Conservation (phyloP, 2,113 vertebrate genomes). For the Dasyurus viverrinus region DNA sequence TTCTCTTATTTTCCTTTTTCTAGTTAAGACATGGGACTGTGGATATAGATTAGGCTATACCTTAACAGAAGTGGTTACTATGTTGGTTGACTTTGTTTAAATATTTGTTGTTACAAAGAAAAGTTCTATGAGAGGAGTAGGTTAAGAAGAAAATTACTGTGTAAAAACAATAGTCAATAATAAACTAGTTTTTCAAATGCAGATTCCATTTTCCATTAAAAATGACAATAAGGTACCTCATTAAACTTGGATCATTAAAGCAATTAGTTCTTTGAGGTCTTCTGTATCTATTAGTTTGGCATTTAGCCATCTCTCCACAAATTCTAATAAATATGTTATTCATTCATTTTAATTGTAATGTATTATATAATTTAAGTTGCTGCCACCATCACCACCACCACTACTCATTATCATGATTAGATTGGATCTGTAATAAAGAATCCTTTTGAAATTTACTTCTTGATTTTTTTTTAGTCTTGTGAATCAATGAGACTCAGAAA, state of each 20-base stretch:
- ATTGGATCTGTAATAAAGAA: not conserved
- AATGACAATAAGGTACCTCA: not conserved
- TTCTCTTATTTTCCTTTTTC: not conserved
- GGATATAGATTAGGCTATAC: not conserved
- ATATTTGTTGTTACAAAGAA: not conserved
- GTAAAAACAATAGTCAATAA: not conserved
- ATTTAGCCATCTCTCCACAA: not conserved
- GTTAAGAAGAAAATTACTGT: not conserved
- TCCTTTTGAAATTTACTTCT: not conserved
- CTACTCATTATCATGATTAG: not conserved
- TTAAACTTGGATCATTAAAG: not conserved
- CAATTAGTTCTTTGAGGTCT: not conserved
- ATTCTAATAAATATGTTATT: not conserved
- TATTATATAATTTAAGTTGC: not conserved
- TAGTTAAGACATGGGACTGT: not conserved
- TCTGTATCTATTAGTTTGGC: not conserved
- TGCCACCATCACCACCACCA: not conserved
- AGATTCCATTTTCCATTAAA: not conserved
- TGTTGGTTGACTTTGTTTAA: not conserved
- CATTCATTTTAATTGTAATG: not conserved
- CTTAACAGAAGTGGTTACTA: not conserved
- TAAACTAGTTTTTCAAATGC: not conserved
- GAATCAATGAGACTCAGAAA: not conserved
- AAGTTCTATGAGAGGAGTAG: not conserved
- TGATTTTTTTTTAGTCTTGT: not conserved